Conservation (phyloP, 2,797 vertebrate species). For the Falco cherrug region DNA sequence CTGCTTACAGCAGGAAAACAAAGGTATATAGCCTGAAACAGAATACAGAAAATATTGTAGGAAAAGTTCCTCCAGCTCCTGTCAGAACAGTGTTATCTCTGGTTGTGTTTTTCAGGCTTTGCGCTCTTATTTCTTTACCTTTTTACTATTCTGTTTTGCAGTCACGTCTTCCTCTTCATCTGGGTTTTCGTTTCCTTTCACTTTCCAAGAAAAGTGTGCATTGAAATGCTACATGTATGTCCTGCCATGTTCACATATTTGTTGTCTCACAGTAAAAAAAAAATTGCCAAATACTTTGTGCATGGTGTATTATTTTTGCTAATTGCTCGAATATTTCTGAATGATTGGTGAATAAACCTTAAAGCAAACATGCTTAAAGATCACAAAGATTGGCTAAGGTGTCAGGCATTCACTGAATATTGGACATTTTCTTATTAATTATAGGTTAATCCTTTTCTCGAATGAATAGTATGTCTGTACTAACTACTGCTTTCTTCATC, state of each 20-base stretch:
- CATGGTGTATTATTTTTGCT: background rate
- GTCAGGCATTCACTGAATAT: background rate
- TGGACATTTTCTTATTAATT: background rate
- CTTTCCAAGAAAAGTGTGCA: background rate
- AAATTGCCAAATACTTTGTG: background rate
- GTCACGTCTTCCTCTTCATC: background rate
- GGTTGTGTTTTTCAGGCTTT: background rate
- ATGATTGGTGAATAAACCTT: background rate
- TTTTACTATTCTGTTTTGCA: background rate
- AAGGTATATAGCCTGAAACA: background rate
- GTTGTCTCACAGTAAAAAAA: background rate
- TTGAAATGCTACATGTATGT: background rate
- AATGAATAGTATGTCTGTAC: background rate
- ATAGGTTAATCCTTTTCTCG: background rate
- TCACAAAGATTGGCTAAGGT: background rate
- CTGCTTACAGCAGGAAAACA: background rate
- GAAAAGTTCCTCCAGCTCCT: background rate
- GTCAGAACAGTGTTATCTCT: background rate
- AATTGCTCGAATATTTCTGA: background rate
- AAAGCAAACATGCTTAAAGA: background rate
- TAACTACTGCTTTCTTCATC: slow-evolving; percentile 37
- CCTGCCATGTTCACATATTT: background rate
- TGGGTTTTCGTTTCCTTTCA: background rate
- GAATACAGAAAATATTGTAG: background rate
- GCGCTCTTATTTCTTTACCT: background rate